Base-by-base conservation (phyloP, 2,797 vertebrate genomes). In the Silurus aristotelis region DNA sequence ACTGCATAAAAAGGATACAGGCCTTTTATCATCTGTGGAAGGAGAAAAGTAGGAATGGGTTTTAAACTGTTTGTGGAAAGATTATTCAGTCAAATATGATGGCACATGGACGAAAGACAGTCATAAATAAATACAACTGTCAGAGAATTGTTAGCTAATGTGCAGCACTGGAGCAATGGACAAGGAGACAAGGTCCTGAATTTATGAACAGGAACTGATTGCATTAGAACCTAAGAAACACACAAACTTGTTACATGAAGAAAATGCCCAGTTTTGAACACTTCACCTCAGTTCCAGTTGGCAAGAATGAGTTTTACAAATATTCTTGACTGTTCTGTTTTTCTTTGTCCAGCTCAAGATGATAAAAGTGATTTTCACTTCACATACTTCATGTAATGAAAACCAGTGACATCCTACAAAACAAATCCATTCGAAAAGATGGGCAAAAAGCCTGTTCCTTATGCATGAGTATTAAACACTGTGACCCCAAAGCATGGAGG, bases 241-340 rank as follows among this genome's bases (percentile, higher is more conserved):
- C 85, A 90, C 86, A 89, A 63, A 88, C 88, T 90, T 82, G 88
- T 80, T 84, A 87, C 46, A 85, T 58, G 84, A 25, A 52, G 22
- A 10, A 80, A n/a, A 52, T 15, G 10, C 8, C 22, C 76, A 78
- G 56, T 43, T 43, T 63, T 15, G 17, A 60, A 60, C 31, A 80
- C 14, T 80, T 6, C 38, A 61, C 6, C 0, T 61, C 27, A 60
- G 2, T 5, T 38, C 1, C n/a, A 27, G 2, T 5, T 73, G n/a
- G 25, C 48, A 73, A 6, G 1, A 14, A 7, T 52, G n/a, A 75
- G 17, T 60, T 58, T 60, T 17, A 13, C 9, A 38, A 60, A 60
- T 60, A 20, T 58, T 60, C 19, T 61, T 27, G 10, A 61, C 2
- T 15, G 10, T 43, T 63, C 7, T 83, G 82, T 52, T 80, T 61